Base-by-base conservation (phyloP, 2,888 invertebrate species). In the Teleogryllus oceanicus region DNA sequence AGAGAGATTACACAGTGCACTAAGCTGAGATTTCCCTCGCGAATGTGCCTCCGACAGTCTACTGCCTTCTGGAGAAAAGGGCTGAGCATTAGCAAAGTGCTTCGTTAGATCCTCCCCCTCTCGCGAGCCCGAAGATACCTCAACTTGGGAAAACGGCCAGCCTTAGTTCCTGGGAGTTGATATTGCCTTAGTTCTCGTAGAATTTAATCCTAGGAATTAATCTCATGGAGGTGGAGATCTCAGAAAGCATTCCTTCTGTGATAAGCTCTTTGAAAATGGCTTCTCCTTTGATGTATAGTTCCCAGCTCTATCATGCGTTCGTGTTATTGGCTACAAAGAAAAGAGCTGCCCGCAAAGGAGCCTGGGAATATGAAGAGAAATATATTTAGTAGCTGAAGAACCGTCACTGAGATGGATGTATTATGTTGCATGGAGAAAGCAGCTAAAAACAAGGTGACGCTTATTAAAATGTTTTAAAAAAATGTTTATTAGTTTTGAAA, bases 121-220 rank as follows among this genome's bases (percentile, higher is more conserved):
- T 13, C 13, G n/a, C 8, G n/a, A 18, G 62, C 8, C 16, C 8
- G 62, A 13, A 62, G 62, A 62, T 18, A 62, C n/a, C 62, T 62
- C 62, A 62, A 62, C 62, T 62, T 62, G 16, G 16, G 62, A 62
- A 62, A n/a, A 62, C 62, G 62, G 16, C 13, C 16, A 12, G n/a
- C n/a, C n/a, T 62, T 62, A 62, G 62, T 62, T 62, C 62, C 13
- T n/a, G 8, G 16, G n/a, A 62, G 62, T 62, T n/a, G 16, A 62
- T 62, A n/a, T 62, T 13, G 62, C 13, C 62, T 62, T 18, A 62
- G 62, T 18, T 13, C 62, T 62, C 62, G n/a, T 62, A 13, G n/a
- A 62, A 62, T 62, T 62, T 62, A 62, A 62, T 62, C n/a, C 62
- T 62, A n/a, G 62, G 62, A 62, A 62, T 62, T 62, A 62, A 62